Percentiles rank a stretch among this genome's conserved stretches.
Conservation (phyloP, 2,113 vertebrate genomes). For the Progne subis region DNA sequence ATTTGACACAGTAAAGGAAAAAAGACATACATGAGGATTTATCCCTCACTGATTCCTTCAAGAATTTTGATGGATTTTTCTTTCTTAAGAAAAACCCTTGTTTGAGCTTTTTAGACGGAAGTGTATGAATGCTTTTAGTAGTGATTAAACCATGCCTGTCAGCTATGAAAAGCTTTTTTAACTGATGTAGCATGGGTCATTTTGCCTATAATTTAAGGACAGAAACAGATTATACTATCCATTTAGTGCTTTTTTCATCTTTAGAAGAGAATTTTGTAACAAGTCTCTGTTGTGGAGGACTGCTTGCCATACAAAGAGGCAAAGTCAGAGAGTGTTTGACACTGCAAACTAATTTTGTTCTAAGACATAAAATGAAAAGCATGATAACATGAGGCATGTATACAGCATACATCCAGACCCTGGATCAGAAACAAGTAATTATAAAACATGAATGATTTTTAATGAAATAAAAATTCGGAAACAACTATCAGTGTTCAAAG, state of each 20-base stretch:
- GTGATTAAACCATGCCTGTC: background rate
- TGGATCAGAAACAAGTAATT: background rate
- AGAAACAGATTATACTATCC: background rate
- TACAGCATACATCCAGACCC: background rate
- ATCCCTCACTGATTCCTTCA: background rate
- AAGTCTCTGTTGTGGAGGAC: background rate
- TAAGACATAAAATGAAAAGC: background rate
- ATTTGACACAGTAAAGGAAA: background rate
- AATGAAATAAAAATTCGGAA: background rate
- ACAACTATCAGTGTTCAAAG: background rate
- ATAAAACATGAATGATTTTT: background rate
- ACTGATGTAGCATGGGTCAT: background rate
- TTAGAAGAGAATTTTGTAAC: background rate
- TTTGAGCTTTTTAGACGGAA: background rate
- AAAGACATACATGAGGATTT: background rate
- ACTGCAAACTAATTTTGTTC: background rate
- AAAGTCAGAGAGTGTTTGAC: background rate
- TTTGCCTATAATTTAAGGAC: background rate
- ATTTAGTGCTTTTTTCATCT: background rate
- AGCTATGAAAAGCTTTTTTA: background rate
- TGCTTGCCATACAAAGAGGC: background rate
- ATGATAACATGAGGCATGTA: background rate
- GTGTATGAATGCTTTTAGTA: background rate
- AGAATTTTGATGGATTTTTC: background rate
- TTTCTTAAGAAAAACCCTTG: slow-evolving; percentile 3